Base-by-base conservation (phyloP, 2,797 vertebrate species). In the Lerista edwardsae region DNA sequence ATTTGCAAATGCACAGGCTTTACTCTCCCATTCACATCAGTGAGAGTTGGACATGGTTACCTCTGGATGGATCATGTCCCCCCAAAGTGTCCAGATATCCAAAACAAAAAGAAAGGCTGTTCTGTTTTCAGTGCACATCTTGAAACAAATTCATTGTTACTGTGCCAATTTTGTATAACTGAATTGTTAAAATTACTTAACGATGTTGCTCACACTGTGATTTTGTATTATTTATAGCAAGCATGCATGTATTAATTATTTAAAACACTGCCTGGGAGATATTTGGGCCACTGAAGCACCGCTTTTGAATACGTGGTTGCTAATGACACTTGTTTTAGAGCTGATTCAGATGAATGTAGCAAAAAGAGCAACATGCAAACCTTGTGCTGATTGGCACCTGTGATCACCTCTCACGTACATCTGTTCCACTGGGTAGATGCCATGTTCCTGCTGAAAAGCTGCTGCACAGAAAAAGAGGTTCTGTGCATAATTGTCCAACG, bases 41-140 rank as follows among this genome's bases (percentile, higher is more conserved):
- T 51, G 59, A 15, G 44, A 47, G 23, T 69, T 72, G 6, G 62
- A n/a, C 61, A 65, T 78, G 9, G n/a, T 36, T 62, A 77, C 71
- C 39, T 84, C 59, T 61, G 55, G 36, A 25, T 71, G 55, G 57
- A 27, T 44, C 14, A 19, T 69, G 25, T 44, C 62, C 55, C 27
- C 17, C 31, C 79, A 79, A 82, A 74, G 25, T 83, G 8, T 67
- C 25, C 47, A 84, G 83, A 69, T 88, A 86, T 85, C 80, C 87
- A 86, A 94, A 92, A 87, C 90, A n/a, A 93, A 91, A 89, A n/a
- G n/a, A 87, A 85, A 84, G 86, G 83, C 81, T n/a, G 75, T 81
- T 93, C 95, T 96, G 96, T 94, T 96, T 96, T 95, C 95, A 96
- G 96, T 95, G 95, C 95, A 90, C 87, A 88, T 88, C 89, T 84